Percentiles rank a stretch among this genome's conserved stretches.
Conservation (phyloP, 2,888 invertebrate species). For the Cephus rjabovi region DNA sequence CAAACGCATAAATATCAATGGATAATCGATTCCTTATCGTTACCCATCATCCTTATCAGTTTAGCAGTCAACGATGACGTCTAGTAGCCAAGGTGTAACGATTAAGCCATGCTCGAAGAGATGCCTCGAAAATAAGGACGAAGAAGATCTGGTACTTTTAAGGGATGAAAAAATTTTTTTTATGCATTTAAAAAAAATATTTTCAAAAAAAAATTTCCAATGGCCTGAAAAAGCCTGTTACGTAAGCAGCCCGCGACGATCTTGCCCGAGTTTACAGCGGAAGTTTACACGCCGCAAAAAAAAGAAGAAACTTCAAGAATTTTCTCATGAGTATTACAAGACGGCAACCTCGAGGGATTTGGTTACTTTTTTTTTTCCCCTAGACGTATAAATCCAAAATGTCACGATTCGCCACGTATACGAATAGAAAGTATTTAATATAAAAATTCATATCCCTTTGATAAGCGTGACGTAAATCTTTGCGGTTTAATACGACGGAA, state of each 20-base stretch:
- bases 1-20: not conserved
- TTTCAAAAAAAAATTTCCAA: not conserved
- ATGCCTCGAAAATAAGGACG: not conserved
- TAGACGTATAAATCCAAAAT: too few relatives aligned
- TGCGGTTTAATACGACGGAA: too few relatives aligned
- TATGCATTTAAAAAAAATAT: not conserved
- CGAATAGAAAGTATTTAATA: too few relatives aligned
- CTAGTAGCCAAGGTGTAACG: not conserved
- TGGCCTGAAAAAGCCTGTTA: not conserved
- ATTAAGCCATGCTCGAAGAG: not conserved
- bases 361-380: not conserved
- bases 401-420: too few relatives aligned
- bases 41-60: not conserved
- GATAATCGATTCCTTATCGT: not conserved
- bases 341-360: not conserved
- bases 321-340: not conserved
- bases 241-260: not conserved
- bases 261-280: not conserved
- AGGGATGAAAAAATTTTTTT: not conserved
- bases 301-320: not conserved
- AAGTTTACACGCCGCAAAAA: not conserved
- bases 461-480: too few relatives aligned
- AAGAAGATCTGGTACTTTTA: not conserved
- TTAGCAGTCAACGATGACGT: not conserved
- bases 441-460: too few relatives aligned